Evolutionary conservation across 2,888 invertebrate species (phyloP), one percentile per base, ranked within the genome.

Genomic region (Dasypogon diadema): DNA sequence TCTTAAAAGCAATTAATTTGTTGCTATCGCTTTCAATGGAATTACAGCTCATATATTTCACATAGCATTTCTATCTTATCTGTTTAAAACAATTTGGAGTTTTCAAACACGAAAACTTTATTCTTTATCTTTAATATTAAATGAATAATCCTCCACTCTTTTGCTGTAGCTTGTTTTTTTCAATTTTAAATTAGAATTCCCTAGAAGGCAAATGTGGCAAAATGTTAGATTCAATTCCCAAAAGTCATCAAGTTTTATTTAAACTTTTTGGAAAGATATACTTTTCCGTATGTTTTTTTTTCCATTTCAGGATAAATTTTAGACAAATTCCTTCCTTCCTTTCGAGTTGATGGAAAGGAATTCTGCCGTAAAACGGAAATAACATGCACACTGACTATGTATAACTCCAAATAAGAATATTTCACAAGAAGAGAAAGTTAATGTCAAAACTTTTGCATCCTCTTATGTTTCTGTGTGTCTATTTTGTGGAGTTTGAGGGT

Each of bases 201-300:
- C 65, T 12, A n/a, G 2, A 18, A 46, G n/a, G 12, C 24, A 24
- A 65, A 65, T 24, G 46, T 65, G 63, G 18, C 63, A 63, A 63
- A 46, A 65, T 24, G 12, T 65, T 24, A 24, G 6, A 51, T 48
- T 65, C 46, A 65, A 65, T 65, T 65, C 65, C 48, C 65, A 24
- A 46, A 46, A 65, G 65, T 46, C 65, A 65, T 65, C 65, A 65
- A 65, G 65, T 65, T 65, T 65, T 65, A 65, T 65, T 65, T 65
- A 63, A 63, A 63, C 65, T 65, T 65, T 65, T 16, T 37, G 48
- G 18, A 65, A 46, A 46, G 46, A 46, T 22, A 18, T 24, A 22
- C 48, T 65, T 65, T 65, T 46, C 48, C 63, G n/a, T 34, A 10
- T n/a, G n/a, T n/a, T 14, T 21, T 42, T 65, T 65, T 65, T 65